A percentile compares a stretch with the other conserved stretches of the same genome.
These are phyloP conservation scores for Polyodon spathula DNA, from an alignment of 2,113 vertebrate genomes.

Conservation along the genomic window DNA sequence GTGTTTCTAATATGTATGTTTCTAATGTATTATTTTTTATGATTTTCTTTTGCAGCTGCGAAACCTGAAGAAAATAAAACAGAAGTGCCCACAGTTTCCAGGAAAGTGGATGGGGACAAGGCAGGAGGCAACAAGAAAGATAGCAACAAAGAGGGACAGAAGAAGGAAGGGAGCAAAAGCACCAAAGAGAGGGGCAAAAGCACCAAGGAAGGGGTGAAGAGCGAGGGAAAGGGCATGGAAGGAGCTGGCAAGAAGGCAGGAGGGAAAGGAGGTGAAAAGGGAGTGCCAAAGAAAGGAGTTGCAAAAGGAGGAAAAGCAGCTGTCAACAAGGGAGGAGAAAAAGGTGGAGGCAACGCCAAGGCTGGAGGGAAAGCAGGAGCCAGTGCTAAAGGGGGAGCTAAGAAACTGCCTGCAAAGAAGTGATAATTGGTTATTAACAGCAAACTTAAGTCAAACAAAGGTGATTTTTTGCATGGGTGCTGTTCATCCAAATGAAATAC, in stretches of 20 bases:
- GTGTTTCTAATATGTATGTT: too few species aligned
- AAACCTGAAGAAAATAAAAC: constrained; percentile 40
- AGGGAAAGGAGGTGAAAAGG: constrained; percentile 33
- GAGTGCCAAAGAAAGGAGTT: constrained; percentile 17
- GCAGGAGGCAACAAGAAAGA: constrained; percentile 36
- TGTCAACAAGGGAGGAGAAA: constrained; percentile 29
- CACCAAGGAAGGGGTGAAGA: constrained; percentile 25
- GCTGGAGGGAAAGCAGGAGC: constrained; percentile 16
- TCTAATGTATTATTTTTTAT: background rate
- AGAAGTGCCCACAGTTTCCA: constrained; percentile 52
- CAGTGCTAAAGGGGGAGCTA: constrained; percentile 25
- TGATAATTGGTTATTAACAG: constrained; percentile 19
- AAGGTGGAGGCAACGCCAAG: constrained; percentile 6
- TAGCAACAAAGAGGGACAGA: constrained; percentile 1
- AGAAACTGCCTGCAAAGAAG: constrained; percentile 36
- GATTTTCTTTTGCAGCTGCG: constrained; percentile 38
- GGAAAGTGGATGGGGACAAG: constrained; percentile 54
- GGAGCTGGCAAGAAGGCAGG: constrained; percentile 28
- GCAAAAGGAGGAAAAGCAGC: constrained; percentile 32
- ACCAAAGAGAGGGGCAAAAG: constrained; percentile 46
- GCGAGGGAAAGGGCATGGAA: constrained; percentile 32
- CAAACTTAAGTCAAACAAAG: background rate
- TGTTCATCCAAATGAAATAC: too few species aligned
- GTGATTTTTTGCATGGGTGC: too few species aligned
- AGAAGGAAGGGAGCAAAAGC: constrained; percentile 22